Base-by-base conservation (phyloP, 1,140 invertebrate species). In the Microplitis demolitor region DNA sequence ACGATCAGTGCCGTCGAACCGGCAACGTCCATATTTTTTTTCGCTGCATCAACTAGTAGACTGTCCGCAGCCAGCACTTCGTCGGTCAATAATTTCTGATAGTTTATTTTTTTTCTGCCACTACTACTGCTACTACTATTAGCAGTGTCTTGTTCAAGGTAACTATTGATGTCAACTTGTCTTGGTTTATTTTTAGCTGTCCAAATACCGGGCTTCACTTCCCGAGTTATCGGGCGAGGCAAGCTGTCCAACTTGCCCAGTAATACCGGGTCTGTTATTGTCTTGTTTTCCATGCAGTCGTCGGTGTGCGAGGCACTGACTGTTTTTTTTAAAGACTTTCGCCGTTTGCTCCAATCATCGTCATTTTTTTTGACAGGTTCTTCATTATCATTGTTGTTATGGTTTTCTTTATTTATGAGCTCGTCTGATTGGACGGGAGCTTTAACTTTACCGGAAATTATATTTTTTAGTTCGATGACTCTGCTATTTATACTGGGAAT, bases 1-100 rank as follows among this genome's bases (percentile, higher is more conserved):
- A 96, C 96, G 74, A 98, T 93, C 13, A 99, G 87, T 1, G 95
- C 95, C 66, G 97, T 99, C 16, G 96, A 97, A n/a, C 91, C 96
- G 66, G 96, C 95, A 58, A 97, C 92, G 89, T 97, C 94, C 85
- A 93, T 90, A 71, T 91, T 91, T 75, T 92, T 91, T 79, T 95
- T 96, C 11, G 94, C 95, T 66, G 91, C 90, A 79, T 95, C 91
- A 16, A 97, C 89, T 31, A 97, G 84, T 54, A 93, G 87, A 77
- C 91, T 88, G 83, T 97, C 96, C 3, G 93, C 93, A 39, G 92
- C 90, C 72, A 97, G 82, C 33, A 97, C 92, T 88, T 96, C 94
- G 85, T 96, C 94, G 11, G 92, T 95, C 69, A 96, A 86, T n/a
- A 96, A 83, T 84, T 91, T 91, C 0, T 91, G 92, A 85, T 93